Evolutionary conservation across 2,797 vertebrate genomes (phyloP), one percentile per base, ranked within the genome.

Genomic region (Molossus alvarezi): DNA sequence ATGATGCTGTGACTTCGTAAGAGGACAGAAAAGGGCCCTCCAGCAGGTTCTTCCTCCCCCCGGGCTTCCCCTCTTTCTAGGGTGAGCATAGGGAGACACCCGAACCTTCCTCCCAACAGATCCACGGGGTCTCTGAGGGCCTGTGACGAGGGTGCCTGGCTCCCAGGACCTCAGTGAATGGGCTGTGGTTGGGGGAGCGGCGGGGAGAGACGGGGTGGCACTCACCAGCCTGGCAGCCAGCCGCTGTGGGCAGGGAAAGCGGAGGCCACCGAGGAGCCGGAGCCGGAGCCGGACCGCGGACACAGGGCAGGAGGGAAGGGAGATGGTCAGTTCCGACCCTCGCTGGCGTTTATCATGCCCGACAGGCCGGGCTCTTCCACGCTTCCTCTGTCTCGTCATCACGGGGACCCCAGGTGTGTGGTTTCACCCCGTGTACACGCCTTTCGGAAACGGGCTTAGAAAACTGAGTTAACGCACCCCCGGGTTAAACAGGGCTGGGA

Each of bases 181-280:
- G 18, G 53, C 73, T 37, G 3, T 64, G 60, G 45, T 48, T 64
- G 82, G 72, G 67, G 25, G 62, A 77, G 15, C 11, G 45, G n/a
- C 1, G 3, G 0, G 9, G 14, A 33, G 18, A n/a, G 12, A 57
- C 45, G 18, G 55, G 81, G 29, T 5, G 13, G 60, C 33, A 81
- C 72, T 94, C 79, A 91, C 71, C 58, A 5, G 75, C 79, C 23
- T 58, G 91, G 75, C 67, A 48, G 72, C 76, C 82, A 53, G 37
- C 81, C 67, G 84, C 73, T 48, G 67, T n/a, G 64, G 75, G 11
- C 76, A 33, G 58, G 75, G 92, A 77, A 94, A 88, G 53, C 67
- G 53, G 89, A 65, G 33, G 27, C 58, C 75, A 48, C 37, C 1
- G n/a, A 53, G 9, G 51, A 9, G 17, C 64, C 95, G 25, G 7